Percentiles rank a stretch among this genome's conserved stretches.
These are phyloP conservation scores for Netelia fuscicornis DNA, from an alignment of 2,888 invertebrate species.

Conservation along the genomic window DNA sequence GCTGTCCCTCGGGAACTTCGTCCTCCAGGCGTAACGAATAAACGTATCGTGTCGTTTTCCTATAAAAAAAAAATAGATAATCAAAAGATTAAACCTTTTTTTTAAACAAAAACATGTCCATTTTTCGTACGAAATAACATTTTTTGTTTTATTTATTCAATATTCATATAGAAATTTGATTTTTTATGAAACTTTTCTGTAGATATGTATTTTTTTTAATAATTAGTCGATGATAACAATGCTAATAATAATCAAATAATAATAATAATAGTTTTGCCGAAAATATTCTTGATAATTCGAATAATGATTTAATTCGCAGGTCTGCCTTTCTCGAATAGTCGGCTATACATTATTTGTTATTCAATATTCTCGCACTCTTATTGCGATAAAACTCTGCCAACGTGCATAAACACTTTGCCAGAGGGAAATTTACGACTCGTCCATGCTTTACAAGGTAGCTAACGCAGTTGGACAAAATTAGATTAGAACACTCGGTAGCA, in stretches of 20 bases:
- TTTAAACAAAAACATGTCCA: too few relatives aligned
- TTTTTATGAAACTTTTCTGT: too few relatives aligned
- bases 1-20: constrained; percentile 86
- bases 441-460: too few relatives aligned
- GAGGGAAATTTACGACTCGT: too few relatives aligned
- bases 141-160: too few relatives aligned
- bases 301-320: not conserved
- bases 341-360: not conserved
- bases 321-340: not conserved
- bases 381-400: not conserved
- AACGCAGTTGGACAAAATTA: too few relatives aligned
- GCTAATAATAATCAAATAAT: not conserved
- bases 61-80: constrained; percentile 83
- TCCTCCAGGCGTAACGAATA: constrained; percentile 94
- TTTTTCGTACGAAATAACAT: too few relatives aligned
- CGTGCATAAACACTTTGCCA: too few relatives aligned
- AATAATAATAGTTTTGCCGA: not conserved
- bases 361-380: not conserved
- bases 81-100: not conserved
- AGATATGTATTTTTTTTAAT: too few relatives aligned
- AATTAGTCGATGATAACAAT: not conserved
- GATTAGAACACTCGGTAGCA: too few relatives aligned
- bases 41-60: constrained; percentile 92
- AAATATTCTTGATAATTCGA: not conserved
- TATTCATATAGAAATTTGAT: too few relatives aligned